A percentile compares a stretch with the other conserved stretches of the same genome.
Conservation (phyloP, 1,140 invertebrate species). For the Drosophila ananassae region DNA sequence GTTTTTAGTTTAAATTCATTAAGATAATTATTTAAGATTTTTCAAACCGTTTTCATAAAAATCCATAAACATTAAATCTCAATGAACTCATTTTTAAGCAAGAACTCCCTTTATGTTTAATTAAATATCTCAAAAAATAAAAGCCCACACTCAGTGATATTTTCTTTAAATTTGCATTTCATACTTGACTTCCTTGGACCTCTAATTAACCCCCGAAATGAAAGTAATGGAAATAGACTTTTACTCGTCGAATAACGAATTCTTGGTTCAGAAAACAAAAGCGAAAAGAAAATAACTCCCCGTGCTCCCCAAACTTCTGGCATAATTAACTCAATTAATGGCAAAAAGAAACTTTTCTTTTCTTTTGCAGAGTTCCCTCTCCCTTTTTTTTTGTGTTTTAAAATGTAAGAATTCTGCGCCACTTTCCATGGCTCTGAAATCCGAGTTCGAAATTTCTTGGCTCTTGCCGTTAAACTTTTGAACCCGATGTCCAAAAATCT, state of each 20-base stretch:
- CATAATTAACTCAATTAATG: conserved; percentile 61
- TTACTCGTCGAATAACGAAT: conserved; percentile 30
- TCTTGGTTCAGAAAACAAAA: conserved; percentile 30
- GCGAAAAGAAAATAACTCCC: conserved; percentile 27
- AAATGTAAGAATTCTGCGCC: conserved; percentile 32
- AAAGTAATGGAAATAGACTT: conserved; percentile 22
- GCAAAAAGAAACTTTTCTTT: conserved; percentile 45
- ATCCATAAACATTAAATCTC: not conserved
- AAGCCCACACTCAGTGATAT: not conserved
- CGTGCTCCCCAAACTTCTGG: conserved; percentile 30
- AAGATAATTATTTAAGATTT: not conserved
- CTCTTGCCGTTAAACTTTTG: conserved; percentile 40
- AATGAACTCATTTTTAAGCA: not conserved
- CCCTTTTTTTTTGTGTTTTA: conserved; percentile 12
- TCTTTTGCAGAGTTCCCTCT: conserved; percentile 14
- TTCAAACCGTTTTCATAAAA: no score
- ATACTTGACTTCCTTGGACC: not conserved
- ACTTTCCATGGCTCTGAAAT: conserved; percentile 30
- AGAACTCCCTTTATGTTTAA: not conserved
- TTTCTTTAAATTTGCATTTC: conserved; percentile 23
- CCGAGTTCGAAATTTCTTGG: conserved; percentile 14
- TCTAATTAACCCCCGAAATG: conserved; percentile 26
- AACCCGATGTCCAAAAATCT: conserved; percentile 25
- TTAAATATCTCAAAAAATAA: not conserved
- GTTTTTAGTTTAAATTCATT: not conserved